Evolutionary conservation across 2,888 invertebrate species (phyloP).

Genomic region (Eumerus sabulonum): DNA sequence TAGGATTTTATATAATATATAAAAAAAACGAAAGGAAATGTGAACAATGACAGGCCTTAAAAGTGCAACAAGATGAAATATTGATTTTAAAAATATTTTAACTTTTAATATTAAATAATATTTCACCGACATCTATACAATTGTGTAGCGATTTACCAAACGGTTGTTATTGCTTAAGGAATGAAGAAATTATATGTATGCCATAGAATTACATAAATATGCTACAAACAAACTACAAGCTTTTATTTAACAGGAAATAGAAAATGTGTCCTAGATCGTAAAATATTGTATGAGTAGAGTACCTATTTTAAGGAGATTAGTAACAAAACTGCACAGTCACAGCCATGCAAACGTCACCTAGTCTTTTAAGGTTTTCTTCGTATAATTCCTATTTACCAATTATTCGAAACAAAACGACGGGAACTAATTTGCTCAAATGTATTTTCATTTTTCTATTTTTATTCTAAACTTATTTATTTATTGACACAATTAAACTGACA

Average conservation of each 20-base stretch:
- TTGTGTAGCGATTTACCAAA: constrained; percentile 58
- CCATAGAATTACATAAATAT: constrained; percentile 12
- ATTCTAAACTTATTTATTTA: too few species aligned
- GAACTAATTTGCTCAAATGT: constrained; percentile 3
- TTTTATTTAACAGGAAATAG: not conserved
- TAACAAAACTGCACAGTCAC: constrained; percentile 29
- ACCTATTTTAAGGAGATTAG: constrained; percentile 18
- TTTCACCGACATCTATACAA: constrained; percentile 24
- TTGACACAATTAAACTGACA: constrained; percentile 15
- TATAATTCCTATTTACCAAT: constrained; percentile 33
- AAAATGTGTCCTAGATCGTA: constrained; percentile 8
- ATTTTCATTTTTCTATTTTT: not conserved
- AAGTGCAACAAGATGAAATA: constrained; percentile 58
- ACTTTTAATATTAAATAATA: constrained; percentile 40
- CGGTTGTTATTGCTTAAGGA: constrained; percentile 69
- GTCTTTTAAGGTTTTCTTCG: constrained; percentile 44
- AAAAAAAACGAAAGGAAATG: constrained; percentile 19
- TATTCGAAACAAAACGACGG: constrained; percentile 6
- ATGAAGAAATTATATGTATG: constrained; percentile 27
- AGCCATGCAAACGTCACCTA: constrained; percentile 30
- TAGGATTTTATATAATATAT: constrained; percentile 12
- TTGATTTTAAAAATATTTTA: constrained; percentile 20
- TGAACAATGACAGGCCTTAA: constrained; percentile 57
- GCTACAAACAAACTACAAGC: not conserved
- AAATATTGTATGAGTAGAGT: constrained; percentile 13